Evolutionary conservation across 2,113 vertebrate species (phyloP).

Genomic region (Festucalex cinctus): DNA sequence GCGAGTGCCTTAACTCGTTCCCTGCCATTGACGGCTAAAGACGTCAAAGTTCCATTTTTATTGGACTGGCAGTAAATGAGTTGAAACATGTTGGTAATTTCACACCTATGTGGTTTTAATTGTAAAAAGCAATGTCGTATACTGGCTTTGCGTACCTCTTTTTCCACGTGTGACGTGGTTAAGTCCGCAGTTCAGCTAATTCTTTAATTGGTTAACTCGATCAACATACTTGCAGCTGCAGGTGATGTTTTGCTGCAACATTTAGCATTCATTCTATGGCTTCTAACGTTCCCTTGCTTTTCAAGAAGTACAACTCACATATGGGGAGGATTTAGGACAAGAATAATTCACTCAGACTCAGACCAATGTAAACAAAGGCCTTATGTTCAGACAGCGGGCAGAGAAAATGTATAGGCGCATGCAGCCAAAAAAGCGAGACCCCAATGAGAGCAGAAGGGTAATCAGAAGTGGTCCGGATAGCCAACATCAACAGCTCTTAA

Average conservation of each 20-base stretch:
- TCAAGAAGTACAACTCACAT: slow-evolving; percentile 63
- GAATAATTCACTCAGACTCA: slow-evolving; percentile 69
- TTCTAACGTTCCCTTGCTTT: slow-evolving; percentile 39
- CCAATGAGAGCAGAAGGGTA: slow-evolving; percentile 51
- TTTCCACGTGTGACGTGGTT: slow-evolving; percentile 53
- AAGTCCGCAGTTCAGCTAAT: slow-evolving; percentile 36
- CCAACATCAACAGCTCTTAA: slow-evolving; percentile 73
- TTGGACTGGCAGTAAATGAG: too few relatives aligned
- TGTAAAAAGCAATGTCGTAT: slow-evolving; percentile 30
- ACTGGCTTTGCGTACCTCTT: slow-evolving; percentile 46
- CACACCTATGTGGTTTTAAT: slow-evolving; percentile 32
- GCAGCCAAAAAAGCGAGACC: slow-evolving; percentile 60
- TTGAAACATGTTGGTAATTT: slow-evolving; percentile 49
- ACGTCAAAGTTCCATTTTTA: too few relatives aligned
- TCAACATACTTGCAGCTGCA: slow-evolving; percentile 33
- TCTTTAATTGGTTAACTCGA: slow-evolving; percentile 36
- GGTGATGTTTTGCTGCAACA: slow-evolving; percentile 42
- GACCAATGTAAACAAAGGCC: slow-evolving; percentile 67
- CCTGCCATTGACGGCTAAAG: too few relatives aligned
- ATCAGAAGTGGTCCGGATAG: slow-evolving; percentile 70
- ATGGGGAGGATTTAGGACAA: slow-evolving; percentile 67
- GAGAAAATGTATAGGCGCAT: slow-evolving; percentile 66
- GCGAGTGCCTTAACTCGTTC: too few relatives aligned
- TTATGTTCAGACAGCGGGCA: slow-evolving; percentile 53
- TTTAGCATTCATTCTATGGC: slow-evolving; percentile 52